Evolutionary conservation across 2,113 vertebrate genomes (phyloP), one percentile per base, ranked within the genome.

Genomic region (Cavia aperea): DNA sequence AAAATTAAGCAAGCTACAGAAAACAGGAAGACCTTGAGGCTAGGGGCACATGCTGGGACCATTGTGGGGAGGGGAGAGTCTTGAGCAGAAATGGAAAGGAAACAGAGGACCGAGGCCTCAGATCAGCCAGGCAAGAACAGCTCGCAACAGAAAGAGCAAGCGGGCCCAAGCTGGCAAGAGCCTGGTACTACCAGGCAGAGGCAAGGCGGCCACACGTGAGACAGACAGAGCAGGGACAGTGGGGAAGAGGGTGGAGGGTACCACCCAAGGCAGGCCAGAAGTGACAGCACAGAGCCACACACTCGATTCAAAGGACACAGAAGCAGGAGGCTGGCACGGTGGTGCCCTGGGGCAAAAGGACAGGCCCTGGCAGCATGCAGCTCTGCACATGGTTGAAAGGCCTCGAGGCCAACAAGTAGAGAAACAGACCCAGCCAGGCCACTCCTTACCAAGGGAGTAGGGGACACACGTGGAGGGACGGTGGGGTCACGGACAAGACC

Each of bases 381-480:
- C 18, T 14, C 9, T 1, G 4, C 15, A 65, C 2, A 7, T 1
- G 33, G 5, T 16, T 1, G 16, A 56, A 94, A 49, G 15, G 1
- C 56, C 46, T 24, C 56, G 23, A 5, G 49, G 5, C n/a, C 43
- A 56, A 11, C 11, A 33, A 65, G 49, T 5, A 33, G 29, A 54
- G 39, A 86, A 39, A 33, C 1, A 33, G 70, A 81, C 73, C 9
- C 63, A 58, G 33, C 62, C 60, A 68, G 36, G 31, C 31, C 39
- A 33, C 8, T 58, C 56, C 85, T 86, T 51, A 86, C 24, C 31
- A 36, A 23, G 43, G 15, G 89, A 46, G 24, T 8, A 39, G 49
- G 36, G 66, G 2, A 75, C 14, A 75, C 14, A 81, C 16, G 16
- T 3, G 43, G 16, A 36, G 16, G 16, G 19, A 51, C 26, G 58